Evolutionary conservation across 2,113 vertebrate species (phyloP), one percentile per base, ranked within the genome.

Genomic region (Cololabis saira): DNA sequence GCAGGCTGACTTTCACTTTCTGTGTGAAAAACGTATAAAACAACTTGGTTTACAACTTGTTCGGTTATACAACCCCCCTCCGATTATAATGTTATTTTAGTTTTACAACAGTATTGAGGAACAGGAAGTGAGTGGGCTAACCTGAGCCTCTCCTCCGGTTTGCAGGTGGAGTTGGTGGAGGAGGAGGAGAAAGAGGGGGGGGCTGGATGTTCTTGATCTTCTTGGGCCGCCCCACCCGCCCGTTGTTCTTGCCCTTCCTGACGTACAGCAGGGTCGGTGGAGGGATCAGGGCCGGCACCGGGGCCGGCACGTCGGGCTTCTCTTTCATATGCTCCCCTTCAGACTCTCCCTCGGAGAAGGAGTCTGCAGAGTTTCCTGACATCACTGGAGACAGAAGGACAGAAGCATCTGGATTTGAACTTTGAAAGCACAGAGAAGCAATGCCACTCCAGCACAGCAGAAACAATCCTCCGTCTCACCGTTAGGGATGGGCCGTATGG

Each of bases 291-390:
- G 71, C 50, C 1, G 74, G 62, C 8, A 62, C 49, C 1, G 78
- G 41, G 2, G 49, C 1, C 0, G 67, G 64, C 4, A 5, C 33
- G 33, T 89, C 86, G 1, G 64, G 41, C 72, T 92, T 90, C 74
- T 90, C 90, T 67, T 92, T 92, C 27, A 78, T 54, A 22, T 74
- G 82, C 71, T 93, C 93, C 18, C 81, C 86, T 2, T 93, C 92
- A 2, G 92, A 93, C 12, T 94, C 92, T 27, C 83, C 89, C 30
- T 94, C 93, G 0, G 93, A 93, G 76, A 82, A 91, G 0, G 93
- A 93, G 85, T 94, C 92, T 11, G 91, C 93, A 22, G 93, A 93
- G 87, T 93, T 94, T 67, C 91, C 92, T 12, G 93, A 94, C 91
- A 94, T 91, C n/a, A 94, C 92, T 93, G 76, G 37, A 53, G 2